A percentile compares a stretch with the other conserved stretches of the same genome.
phyloP scores from a whole-genome alignment of 1,140 invertebrate species.

The Meloidogyne hapla region DNA sequence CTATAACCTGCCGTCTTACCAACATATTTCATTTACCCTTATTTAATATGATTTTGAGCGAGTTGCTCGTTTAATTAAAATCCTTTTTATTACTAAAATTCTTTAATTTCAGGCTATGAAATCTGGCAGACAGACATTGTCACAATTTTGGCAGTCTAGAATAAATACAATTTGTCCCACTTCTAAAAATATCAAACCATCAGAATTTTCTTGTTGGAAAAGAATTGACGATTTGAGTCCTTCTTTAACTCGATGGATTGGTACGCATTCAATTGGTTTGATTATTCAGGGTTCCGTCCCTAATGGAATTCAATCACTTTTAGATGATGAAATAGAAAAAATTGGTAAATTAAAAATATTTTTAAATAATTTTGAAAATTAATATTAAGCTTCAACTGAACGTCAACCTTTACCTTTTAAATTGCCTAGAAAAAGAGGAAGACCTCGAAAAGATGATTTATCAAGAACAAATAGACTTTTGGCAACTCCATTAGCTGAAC shows the following conservation, averaged over 20 bases:
- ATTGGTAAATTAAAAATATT: not conserved
- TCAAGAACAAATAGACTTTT: not conserved
- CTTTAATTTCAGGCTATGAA: not conserved
- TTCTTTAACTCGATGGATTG: constrained; percentile 1
- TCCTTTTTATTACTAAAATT: too few species aligned
- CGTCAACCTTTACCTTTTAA: not conserved
- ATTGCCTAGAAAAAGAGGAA: not conserved
- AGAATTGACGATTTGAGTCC: not conserved
- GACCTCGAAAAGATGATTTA: not conserved
- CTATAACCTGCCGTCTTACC: too few species aligned
- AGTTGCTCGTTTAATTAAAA: too few species aligned
- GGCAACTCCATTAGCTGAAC: not conserved
- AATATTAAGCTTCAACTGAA: not conserved
- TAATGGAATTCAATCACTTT: not conserved
- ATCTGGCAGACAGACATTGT: not conserved
- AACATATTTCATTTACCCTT: too few species aligned
- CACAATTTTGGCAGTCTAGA: not conserved
- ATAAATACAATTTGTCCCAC: not conserved
- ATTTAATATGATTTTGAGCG: too few species aligned
- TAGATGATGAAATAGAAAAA: not conserved
- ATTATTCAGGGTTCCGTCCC: not conserved
- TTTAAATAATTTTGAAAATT: not conserved
- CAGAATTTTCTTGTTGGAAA: not conserved
- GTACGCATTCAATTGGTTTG: not conserved
- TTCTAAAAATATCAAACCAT: not conserved